Conservation (phyloP, 1,140 invertebrate genomes). For the Cherax quadricarinatus region DNA sequence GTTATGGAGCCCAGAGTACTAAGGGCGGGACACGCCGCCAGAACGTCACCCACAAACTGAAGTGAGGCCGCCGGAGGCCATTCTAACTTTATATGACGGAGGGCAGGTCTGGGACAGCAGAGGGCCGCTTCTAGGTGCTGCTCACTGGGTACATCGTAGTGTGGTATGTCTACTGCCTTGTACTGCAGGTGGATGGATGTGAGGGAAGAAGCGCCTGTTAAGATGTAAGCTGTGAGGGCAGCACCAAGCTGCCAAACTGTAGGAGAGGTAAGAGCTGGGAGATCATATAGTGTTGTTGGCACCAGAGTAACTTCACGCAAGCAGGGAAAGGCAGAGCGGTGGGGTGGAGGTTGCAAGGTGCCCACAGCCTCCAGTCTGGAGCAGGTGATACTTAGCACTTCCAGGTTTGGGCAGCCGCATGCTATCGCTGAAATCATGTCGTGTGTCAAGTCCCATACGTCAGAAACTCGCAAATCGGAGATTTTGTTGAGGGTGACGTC, state of each 20-base stretch:
- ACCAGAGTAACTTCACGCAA: conserved; percentile 39
- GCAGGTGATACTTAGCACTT: conserved; percentile 35
- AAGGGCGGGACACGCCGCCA: conserved; percentile 46
- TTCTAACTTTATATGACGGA: conserved; percentile 16
- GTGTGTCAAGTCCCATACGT: conserved; percentile 60
- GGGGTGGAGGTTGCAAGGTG: neutral
- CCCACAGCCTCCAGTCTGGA: conserved; percentile 49
- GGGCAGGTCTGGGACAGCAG: neutral
- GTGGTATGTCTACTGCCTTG: conserved; percentile 18
- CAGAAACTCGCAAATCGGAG: conserved; percentile 42
- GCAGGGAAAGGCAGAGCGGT: conserved; percentile 21
- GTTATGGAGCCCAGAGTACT: conserved; percentile 32
- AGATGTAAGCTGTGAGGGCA: conserved; percentile 43
- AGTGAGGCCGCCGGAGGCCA: conserved; percentile 46
- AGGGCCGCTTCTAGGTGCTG: conserved; percentile 21
- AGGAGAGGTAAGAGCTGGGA: conserved; percentile 40
- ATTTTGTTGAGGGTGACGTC: neutral
- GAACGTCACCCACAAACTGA: neutral
- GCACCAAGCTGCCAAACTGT: conserved; percentile 42
- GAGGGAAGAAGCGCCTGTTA: conserved; percentile 7
- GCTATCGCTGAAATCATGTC: conserved; percentile 47
- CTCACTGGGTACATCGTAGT: conserved; percentile 20
- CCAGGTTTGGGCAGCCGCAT: conserved; percentile 24
- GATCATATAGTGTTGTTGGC: neutral
- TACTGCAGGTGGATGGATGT: conserved; percentile 27